These are phyloP conservation scores for Drosophila lowei DNA, from an alignment of 1,140 invertebrate species.

Conservation along the genomic window DNA sequence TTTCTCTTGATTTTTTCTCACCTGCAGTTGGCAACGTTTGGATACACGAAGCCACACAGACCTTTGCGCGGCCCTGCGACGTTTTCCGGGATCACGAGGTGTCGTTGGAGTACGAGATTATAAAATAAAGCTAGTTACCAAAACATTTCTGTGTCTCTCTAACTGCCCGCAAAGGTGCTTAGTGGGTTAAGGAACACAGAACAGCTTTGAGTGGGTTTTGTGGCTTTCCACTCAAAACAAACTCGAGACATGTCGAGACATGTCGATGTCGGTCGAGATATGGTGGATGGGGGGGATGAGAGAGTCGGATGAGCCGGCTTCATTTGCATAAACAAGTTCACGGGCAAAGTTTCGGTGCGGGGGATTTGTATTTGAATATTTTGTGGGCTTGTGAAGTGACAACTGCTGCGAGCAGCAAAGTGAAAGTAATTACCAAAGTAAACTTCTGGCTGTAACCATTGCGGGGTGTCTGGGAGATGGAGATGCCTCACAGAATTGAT, in stretches of 20 bases:
- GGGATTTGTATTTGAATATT: conserved; percentile 60
- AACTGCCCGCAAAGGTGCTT: background rate
- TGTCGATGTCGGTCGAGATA: conserved; percentile 1
- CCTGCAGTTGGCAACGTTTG: conserved; percentile 94
- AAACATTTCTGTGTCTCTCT: conserved; percentile 1
- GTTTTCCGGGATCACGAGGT: conserved; percentile 82
- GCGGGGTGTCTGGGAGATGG: background rate
- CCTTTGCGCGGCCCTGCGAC: conserved; percentile 91
- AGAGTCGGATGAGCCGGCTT: conserved; percentile 58
- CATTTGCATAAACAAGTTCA: conserved; percentile 78
- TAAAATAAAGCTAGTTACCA: conserved; percentile 58
- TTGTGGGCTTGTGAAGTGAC: conserved; percentile 38
- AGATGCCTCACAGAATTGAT: background rate
- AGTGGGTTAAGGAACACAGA: conserved; percentile 27
- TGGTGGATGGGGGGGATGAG: no score
- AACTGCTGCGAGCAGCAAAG: conserved; percentile 39
- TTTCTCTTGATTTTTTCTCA: conserved; percentile 67
- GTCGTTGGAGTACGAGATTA: conserved; percentile 65
- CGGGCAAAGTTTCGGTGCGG: conserved; percentile 65
- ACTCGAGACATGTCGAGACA: conserved; percentile 1
- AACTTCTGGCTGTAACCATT: conserved; percentile 26
- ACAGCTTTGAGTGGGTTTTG: conserved; percentile 22
- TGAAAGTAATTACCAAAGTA: conserved; percentile 49
- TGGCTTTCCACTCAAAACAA: conserved; percentile 19
- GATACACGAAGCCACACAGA: conserved; percentile 96